Percentiles rank a stretch among this genome's conserved stretches.
These are phyloP conservation scores for Eumeta japonica DNA, from an alignment of 1,140 invertebrate genomes.

Conservation along the genomic window DNA sequence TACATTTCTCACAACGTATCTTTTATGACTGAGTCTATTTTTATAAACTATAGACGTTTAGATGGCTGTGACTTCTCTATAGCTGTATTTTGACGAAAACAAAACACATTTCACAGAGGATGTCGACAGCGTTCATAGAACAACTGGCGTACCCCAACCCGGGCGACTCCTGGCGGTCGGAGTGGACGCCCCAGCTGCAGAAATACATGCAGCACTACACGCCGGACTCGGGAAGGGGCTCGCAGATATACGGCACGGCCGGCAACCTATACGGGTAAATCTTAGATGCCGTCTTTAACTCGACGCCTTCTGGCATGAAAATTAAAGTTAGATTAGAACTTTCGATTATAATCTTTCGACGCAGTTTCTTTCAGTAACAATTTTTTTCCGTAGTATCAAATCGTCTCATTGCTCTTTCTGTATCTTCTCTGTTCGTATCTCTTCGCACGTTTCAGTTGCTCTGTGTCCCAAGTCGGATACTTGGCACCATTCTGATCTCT, in stretches of 20 bases:
- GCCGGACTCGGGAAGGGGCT: slow-evolving; percentile 52
- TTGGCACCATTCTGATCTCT: too few species aligned
- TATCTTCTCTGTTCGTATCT: too few species aligned
- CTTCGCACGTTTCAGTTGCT: too few species aligned
- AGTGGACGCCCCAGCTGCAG: slow-evolving; percentile 50
- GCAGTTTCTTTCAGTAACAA: too few species aligned
- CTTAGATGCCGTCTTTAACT: not conserved
- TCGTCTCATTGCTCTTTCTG: too few species aligned
- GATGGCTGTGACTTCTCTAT: not conserved
- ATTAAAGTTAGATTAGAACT: too few species aligned
- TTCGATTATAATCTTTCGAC: too few species aligned
- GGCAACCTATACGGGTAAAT: slow-evolving; percentile 33
- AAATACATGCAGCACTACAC: slow-evolving; percentile 55
- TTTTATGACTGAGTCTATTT: not conserved
- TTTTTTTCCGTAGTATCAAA: too few species aligned
- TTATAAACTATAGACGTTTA: not conserved
- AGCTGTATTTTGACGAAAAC: not conserved
- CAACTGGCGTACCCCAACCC: slow-evolving; percentile 51
- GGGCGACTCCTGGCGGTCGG: slow-evolving; percentile 53
- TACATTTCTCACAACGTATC: not conserved
- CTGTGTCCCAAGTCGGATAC: too few species aligned
- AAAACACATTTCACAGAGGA: slow-evolving; percentile 34
- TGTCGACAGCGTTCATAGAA: slow-evolving; percentile 54
- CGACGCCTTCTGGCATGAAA: not conserved
- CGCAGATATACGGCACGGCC: slow-evolving; percentile 47